These are phyloP conservation scores for Alosa sapidissima DNA, from an alignment of 2,797 vertebrate species.

Conservation along the genomic window DNA sequence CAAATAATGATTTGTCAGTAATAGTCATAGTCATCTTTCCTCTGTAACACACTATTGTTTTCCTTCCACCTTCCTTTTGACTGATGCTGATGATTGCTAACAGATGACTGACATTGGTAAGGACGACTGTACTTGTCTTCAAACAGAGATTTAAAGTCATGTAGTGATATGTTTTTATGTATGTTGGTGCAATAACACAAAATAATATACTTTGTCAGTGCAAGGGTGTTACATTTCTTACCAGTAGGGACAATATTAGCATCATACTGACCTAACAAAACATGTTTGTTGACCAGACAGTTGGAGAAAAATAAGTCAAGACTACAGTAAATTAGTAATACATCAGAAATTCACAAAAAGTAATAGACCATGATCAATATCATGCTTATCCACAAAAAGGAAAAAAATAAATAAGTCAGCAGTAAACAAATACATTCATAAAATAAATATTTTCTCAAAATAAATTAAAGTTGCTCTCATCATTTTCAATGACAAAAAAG, in stretches of 20 bases:
- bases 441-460: slow-evolving; percentile 92
- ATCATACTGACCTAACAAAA: slow-evolving; percentile 1
- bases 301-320: background rate
- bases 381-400: background rate
- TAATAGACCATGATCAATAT: background rate
- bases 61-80: background rate
- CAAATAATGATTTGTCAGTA: background rate
- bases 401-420: slow-evolving; percentile 76
- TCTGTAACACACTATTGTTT: background rate
- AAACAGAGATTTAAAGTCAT: background rate
- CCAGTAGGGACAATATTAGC: background rate
- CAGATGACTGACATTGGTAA: too few relatives aligned
- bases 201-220: background rate
- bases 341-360: background rate
- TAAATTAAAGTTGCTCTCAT: slow-evolving; percentile 81
- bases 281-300: background rate
- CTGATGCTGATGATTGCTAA: background rate
- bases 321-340: background rate
- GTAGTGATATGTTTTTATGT: background rate
- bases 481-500: background rate
- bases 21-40: background rate
- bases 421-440: slow-evolving; percentile 94
- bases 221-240: background rate
- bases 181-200: background rate
- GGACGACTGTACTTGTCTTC: background rate